phyloP scores from a whole-genome alignment of 2,113 vertebrate species.

The Pterocles orientalis region DNA sequence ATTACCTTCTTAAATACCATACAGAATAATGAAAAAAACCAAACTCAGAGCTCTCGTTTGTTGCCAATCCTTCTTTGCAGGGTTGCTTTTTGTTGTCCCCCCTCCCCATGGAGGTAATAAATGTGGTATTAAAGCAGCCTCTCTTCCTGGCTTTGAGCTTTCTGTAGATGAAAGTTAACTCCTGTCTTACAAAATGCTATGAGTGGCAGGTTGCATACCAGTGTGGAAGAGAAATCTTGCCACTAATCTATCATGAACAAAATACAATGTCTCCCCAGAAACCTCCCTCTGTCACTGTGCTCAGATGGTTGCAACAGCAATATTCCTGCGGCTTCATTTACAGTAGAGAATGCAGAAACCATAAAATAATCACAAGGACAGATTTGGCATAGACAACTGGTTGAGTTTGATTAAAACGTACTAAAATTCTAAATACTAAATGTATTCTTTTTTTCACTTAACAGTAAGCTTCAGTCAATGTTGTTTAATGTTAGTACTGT shows the following conservation, averaged over 20 bases:
- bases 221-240: background rate
- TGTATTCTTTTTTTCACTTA: constrained; percentile 38
- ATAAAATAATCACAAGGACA: constrained; percentile 30
- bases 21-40: background rate
- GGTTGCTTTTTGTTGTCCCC: background rate
- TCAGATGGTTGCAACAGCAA: background rate
- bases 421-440: background rate
- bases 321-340: constrained; percentile 34
- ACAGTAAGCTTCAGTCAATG: constrained; percentile 61
- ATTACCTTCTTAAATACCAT: constrained; percentile 5
- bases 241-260: constrained; percentile 1
- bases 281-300: background rate
- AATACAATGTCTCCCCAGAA: constrained; percentile 19
- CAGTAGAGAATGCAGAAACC: background rate
- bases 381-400: background rate
- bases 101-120: constrained; percentile 1
- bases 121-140: background rate
- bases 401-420: constrained; percentile 69
- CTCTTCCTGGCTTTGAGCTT: constrained; percentile 30
- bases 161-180: constrained; percentile 69
- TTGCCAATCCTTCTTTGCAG: background rate
- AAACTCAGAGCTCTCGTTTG: background rate
- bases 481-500: constrained; percentile 72
- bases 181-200: constrained; percentile 10
- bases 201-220: constrained; percentile 57